Base-by-base conservation (phyloP, 1,140 invertebrate genomes). In the Aphis gossypii region DNA sequence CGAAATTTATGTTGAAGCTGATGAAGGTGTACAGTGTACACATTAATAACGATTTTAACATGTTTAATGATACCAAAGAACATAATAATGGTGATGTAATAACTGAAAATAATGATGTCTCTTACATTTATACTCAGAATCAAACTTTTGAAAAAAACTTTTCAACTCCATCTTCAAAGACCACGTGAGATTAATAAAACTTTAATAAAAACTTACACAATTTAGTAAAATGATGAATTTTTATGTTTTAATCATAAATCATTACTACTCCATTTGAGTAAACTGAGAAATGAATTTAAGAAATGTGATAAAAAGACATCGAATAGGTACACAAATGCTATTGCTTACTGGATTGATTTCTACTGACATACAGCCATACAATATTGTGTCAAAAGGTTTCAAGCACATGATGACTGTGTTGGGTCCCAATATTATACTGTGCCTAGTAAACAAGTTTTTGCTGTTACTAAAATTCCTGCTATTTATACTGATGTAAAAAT, bases 381-480 rank as follows among this genome's bases (percentile, higher is more conserved):
- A 83, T 41, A 35, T 83, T 38, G 35, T 83, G 35, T 83, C 76
- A 83, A 83, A 83, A 38, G 35, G 76, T 83, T 83, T 83, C 20
- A 83, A 83, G 76, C 76, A 83, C 35, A 83, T 83, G 1, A 83
- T 83, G 76, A 20, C 76, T 83, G 35, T 83, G 76, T 83, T 83
- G 76, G 41, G 76, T 83, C 35, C 35, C 38, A 21, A 21, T 83
- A 21, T 83, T 38, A 83, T 83, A 20, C 0, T 20, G 35, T 83
- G 38, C 76, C 76, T 83, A 83, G 76, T 83, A 83, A 35, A 83
- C 76, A 83, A 83, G 76, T 83, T 18, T 83, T 83, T 83, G 14
- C 76, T 83, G 35, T 41, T 83, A 41, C 3, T 83, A 38, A 83
- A 83, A 83, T 83, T 21, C 76, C 76, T 83, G 76, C 35, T 83